Evolutionary conservation across 1,140 invertebrate genomes (phyloP), one percentile per base, ranked within the genome.

Genomic region (Trichogramma pretiosum): DNA sequence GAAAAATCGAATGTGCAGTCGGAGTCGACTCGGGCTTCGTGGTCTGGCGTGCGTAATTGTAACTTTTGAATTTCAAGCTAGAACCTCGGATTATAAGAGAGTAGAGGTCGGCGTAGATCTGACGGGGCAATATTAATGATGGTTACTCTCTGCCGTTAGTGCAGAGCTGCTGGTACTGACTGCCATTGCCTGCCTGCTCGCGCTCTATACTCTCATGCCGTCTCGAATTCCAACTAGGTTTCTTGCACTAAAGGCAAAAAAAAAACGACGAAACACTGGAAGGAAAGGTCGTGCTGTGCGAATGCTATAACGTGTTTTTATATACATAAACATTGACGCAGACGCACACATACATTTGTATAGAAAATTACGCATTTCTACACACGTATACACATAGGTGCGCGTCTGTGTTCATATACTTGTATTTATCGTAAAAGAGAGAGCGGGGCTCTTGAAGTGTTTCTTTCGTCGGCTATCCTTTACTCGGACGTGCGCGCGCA

Each of bases 51-150:
- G 21, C 42, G 48, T 50, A 50, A 49, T 50, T 50, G 48, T 50
- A 50, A 42, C 48, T 50, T 50, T 50, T 50, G 48, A 50, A 50
- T 50, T 50, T 50, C 41, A 43, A 45, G 41, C 35, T 45, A 30
- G 48, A 39, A 26, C 26, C 48, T 45, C 48, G 42, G 42, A 50
- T 50, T 50, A 50, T n/a, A 50, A 45, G 48, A 50, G 48, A 45
- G 48, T 28, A 61, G 61, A 63, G 60, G 59, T 60, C 62, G 61
- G 62, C 62, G 57, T 61, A 64, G 62, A 63, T 64, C 60, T 63
- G 62, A 63, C 56, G 60, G 54, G 35, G 51, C 43, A 62, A 64
- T 63, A 64, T 64, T 64, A 64, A 64, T 63, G 62, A 64, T 64
- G 56, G 61, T 54, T 28, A 22, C 40, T n/a, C n/a, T n/a, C n/a